Base-by-base conservation (phyloP, 2,113 vertebrate species). In the Bubo blakistoni region DNA sequence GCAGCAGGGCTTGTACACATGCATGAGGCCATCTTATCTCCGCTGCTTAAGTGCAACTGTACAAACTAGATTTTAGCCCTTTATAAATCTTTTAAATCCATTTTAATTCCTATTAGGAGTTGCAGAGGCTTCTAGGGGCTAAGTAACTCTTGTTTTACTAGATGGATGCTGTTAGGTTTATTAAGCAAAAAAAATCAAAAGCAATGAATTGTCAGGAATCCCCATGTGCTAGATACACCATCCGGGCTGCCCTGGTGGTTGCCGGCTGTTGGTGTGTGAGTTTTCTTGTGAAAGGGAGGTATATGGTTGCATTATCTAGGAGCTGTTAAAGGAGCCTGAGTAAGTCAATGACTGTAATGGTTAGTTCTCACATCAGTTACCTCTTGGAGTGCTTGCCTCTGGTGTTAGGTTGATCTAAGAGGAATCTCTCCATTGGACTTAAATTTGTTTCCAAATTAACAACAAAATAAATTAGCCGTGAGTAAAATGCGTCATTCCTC, bases 361-460 rank as follows among this genome's bases (percentile, higher is more conserved):
- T 81, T 81, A 38, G 54, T 70, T 71, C 54, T 86, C 25, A 59
- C 17, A 76, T 95, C 80, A 29, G 34, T 89, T 91, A 76, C 61
- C 71, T 92, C 16, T 47, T 86, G 81, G 70, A 91, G 27, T 1
- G 1, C 52, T 89, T 87, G 52, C 78, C 69, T 90, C 58, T 91
- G 90, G 78, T 11, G 0, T 80, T 94, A 81, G 57, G 83, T 86
- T 96, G 81, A 73, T 86, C 57, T 91, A 79, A 88, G 71, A 72
- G 42, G 57, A 86, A 13, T 59, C 36, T 95, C 63, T 93, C 52
- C n/a, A 51, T 9, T 79, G 74, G 58, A 72, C 74, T 77, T 91
- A 49, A 72, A 67, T 69, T 90, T 86, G 63, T 83, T 93, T 78
- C 25, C 80, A 70, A 90, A 72, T 93, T 84, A 89, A 94, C 95